Conservation (phyloP, 1,140 invertebrate species). For the Drosophila lowei region DNA sequence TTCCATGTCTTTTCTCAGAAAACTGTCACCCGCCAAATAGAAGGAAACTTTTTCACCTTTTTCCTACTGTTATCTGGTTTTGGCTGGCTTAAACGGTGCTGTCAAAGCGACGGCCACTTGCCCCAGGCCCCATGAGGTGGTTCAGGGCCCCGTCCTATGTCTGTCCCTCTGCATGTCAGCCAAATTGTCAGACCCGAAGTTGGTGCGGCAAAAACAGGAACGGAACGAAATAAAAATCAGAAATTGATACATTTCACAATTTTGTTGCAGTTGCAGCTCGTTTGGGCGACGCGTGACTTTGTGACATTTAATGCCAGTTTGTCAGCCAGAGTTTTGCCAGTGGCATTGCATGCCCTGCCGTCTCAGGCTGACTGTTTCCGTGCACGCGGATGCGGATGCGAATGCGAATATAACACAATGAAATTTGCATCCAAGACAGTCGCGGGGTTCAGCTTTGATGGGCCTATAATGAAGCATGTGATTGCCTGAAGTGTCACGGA, state of each 20-base stretch:
- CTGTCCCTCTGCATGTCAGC: conserved; percentile 34
- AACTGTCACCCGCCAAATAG: conserved; percentile 56
- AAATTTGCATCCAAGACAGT: conserved; percentile 64
- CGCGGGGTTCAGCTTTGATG: conserved; percentile 45
- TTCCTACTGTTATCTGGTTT: conserved; percentile 10
- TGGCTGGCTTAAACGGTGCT: conserved; percentile 59
- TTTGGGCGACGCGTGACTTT: conserved; percentile 69
- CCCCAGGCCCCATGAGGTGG: conserved; percentile 9
- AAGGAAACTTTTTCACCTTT: conserved; percentile 25
- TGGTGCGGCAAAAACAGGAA: conserved; percentile 4
- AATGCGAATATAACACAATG: conserved; percentile 75
- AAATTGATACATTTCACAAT: conserved; percentile 77
- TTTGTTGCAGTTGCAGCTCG: conserved; percentile 47
- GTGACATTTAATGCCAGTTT: conserved; percentile 77
- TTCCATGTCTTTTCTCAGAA: conserved; percentile 22
- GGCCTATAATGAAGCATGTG: conserved; percentile 75
- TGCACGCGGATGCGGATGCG: conserved; percentile 28
- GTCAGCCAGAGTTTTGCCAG: conserved; percentile 51
- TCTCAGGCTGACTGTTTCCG: conserved; percentile 22
- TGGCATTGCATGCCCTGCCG: conserved; percentile 34
- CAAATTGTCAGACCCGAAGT: conserved; percentile 19
- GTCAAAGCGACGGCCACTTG: conserved; percentile 71
- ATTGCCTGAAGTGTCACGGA: conserved; percentile 72
- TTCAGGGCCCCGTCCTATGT: conserved; percentile 1
- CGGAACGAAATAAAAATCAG: conserved; percentile 49